phyloP scores from a whole-genome alignment of 2,797 vertebrate genomes.

The Sardinella longiceps region DNA sequence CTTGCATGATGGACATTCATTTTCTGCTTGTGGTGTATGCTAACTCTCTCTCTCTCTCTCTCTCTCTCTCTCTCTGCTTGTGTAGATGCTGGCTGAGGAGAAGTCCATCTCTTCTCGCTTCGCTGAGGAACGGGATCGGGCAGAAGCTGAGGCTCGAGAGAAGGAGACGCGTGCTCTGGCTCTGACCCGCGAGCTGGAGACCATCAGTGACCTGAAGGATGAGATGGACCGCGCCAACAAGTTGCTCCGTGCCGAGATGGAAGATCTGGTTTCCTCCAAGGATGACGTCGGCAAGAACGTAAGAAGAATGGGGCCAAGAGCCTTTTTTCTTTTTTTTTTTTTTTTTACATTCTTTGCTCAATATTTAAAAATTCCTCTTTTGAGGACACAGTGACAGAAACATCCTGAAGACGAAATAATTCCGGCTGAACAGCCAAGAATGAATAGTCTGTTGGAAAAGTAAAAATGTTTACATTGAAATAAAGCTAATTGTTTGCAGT shows the following conservation, averaged over 20 bases:
- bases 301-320: conserved; percentile 58
- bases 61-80: not conserved
- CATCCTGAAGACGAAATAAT: not conserved
- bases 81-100: conserved; percentile 92
- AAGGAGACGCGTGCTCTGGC: conserved; percentile 93
- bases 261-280: conserved; percentile 96
- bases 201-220: conserved; percentile 84
- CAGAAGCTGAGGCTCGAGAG: conserved; percentile 95
- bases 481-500: not conserved
- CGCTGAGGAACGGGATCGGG: conserved; percentile 91
- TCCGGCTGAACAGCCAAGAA: not conserved
- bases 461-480: not conserved
- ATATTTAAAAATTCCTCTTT: not conserved
- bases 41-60: not conserved
- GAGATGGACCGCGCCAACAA: conserved; percentile 93
- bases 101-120: conserved; percentile 92
- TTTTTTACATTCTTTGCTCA: not conserved
- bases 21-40: not conserved
- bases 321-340: not conserved
- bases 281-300: conserved; percentile 96
- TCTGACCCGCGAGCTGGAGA: conserved; percentile 88
- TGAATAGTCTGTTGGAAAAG: not conserved
- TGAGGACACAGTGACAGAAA: not conserved
- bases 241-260: conserved; percentile 91
- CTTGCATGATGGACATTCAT: not conserved